Conservation (phyloP, 1,140 invertebrate genomes). For the Pachyrhynchus sulphureomaculatus region DNA sequence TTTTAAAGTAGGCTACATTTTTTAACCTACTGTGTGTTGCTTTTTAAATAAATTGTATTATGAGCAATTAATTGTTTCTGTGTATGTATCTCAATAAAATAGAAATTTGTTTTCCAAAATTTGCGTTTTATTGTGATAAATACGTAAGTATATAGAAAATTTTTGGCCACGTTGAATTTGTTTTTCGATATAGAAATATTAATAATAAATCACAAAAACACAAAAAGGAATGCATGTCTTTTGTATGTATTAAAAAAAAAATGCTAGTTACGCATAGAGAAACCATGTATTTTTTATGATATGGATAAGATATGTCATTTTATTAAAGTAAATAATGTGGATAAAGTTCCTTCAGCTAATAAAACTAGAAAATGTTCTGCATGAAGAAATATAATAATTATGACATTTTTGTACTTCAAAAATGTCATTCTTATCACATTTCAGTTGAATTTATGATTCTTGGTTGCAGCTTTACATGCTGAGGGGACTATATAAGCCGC, state of each 20-base stretch:
- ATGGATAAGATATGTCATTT: constrained; percentile 10
- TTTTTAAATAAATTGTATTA: constrained; percentile 1
- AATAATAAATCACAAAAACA: constrained; percentile 19
- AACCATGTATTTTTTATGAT: constrained; percentile 6
- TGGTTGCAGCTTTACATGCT: too few relatives aligned
- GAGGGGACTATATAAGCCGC: too few relatives aligned
- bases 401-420: too few relatives aligned
- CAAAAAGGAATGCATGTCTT: constrained; percentile 9
- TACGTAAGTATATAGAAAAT: not conserved
- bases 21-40: not conserved
- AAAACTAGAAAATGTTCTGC: not conserved
- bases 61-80: constrained; percentile 9
- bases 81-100: constrained; percentile 8
- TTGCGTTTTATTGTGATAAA: not conserved
- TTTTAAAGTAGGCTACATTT: constrained; percentile 19
- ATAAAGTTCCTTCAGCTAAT: not conserved
- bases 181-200: not conserved
- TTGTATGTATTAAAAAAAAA: not conserved
- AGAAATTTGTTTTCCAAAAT: too few relatives aligned
- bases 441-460: too few relatives aligned
- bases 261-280: too few relatives aligned
- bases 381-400: too few relatives aligned
- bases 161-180: constrained; percentile 20
- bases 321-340: not conserved
- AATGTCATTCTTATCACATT: too few relatives aligned